These are phyloP conservation scores for Tipula confusa DNA, from an alignment of 2,888 invertebrate species.

Conservation along the genomic window DNA sequence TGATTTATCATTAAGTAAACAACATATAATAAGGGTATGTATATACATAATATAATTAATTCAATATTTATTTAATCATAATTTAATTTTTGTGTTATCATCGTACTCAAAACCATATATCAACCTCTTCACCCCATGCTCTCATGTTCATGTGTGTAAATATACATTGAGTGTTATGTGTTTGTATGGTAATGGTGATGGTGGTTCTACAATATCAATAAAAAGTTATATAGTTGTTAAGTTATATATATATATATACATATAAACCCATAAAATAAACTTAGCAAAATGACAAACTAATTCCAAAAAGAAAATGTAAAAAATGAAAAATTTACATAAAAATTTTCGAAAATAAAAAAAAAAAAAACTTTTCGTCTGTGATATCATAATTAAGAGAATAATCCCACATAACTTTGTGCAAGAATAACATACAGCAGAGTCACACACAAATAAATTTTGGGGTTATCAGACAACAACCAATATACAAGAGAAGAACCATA, in stretches of 20 bases:
- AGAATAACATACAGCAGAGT: neutral
- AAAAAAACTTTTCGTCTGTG: neutral
- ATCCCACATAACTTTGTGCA: constrained; percentile 20
- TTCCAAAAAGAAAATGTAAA: neutral
- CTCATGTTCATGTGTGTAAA: neutral
- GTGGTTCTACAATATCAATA: neutral
- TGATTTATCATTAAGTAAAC: constrained; percentile 51
- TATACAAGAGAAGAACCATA: neutral
- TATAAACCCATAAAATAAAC: constrained; percentile 13
- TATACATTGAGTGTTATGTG: neutral
- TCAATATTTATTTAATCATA: constrained; percentile 25
- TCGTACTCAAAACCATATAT: neutral
- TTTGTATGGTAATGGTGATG: neutral
- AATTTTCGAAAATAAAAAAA: neutral
- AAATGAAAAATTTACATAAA: neutral
- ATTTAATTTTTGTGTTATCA: constrained; percentile 17
- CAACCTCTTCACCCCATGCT: neutral
- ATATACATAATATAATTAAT: neutral
- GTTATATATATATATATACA: no score
- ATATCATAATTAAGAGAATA: constrained; percentile 12
- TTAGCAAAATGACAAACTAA: constrained; percentile 15
- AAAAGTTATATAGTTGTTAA: constrained; percentile 6
- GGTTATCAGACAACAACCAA: neutral
- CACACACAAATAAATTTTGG: neutral
- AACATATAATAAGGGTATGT: constrained; percentile 59